Evolutionary conservation across 2,888 invertebrate genomes (phyloP), one percentile per base, ranked within the genome.

Genomic region (Drosophila setosimentum): DNA sequence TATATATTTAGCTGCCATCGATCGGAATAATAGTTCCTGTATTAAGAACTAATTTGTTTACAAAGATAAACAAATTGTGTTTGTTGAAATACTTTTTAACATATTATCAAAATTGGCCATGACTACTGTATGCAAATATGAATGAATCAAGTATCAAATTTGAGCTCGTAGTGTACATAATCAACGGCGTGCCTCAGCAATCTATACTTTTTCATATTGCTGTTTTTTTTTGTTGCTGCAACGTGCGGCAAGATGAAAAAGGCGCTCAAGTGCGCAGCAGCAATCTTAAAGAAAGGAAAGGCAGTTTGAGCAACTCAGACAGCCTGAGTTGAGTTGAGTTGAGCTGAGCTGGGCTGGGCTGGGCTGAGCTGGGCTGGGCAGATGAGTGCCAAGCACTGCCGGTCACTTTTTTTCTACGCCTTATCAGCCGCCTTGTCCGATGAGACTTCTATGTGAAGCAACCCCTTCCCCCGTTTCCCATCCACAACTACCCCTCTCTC

Each of bases 311-410:
- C 62, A 70, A 61, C 68, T 42, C 21, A 35, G 18, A 18, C 54
- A 24, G 33, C 33, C 24, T 40, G 40, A 10, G n/a, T 3, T n/a
- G n/a, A 18, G 18, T 6, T 35, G 16, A 16, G 42, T 10, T 40
- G 40, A 3, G n/a, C 1, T 40, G n/a, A 18, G 16, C 35, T 35
- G 35, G 6, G 16, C 37, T 37, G 27, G n/a, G 42, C 16, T 40
- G 40, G 1, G n/a, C 1, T 40, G n/a, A 18, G 16, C 35, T 35
- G 35, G 6, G 16, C 37, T 37, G 27, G n/a, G n/a, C 42, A 49
- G 64, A 57, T 66, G 65, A 73, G 83, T 84, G 80, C 84, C 90
- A 79, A 75, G 84, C 88, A 84, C 88, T 54, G 76, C 55, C 59
- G 73, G 77, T 77, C 72, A 71, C 85, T 82, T 78, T 83, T 83